phyloP scores from a whole-genome alignment of 1,140 invertebrate species.

The Drosophila teissieri region DNA sequence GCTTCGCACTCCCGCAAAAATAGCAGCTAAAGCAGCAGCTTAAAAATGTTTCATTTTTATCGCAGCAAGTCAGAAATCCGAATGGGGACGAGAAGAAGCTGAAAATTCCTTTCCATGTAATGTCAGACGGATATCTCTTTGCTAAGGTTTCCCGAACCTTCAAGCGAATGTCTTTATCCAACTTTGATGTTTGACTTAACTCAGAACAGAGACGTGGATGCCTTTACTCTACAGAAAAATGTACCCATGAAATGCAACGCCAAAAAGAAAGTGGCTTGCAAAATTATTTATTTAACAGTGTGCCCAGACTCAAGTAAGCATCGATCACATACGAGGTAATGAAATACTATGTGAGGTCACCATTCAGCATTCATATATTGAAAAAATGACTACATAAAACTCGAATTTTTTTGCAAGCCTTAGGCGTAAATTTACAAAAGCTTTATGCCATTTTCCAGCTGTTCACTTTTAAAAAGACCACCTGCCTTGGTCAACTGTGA shows the following conservation, averaged over 20 bases:
- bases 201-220: neutral
- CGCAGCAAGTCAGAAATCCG: conserved; percentile 15
- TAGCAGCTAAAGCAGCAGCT: conserved; percentile 20
- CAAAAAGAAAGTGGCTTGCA: too few species aligned
- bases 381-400: neutral
- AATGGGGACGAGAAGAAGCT: neutral
- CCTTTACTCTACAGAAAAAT: neutral
- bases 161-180: conserved; percentile 26
- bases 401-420: neutral
- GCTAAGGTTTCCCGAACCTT: conserved; percentile 12
- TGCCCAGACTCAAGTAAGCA: neutral
- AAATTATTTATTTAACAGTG: neutral
- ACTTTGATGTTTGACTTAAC: conserved; percentile 33
- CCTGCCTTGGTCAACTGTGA: conserved; percentile 22
- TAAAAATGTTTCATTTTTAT: conserved; percentile 56
- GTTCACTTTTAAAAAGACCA: conserved; percentile 15
- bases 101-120: conserved; percentile 30
- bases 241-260: neutral
- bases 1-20: conserved; percentile 40
- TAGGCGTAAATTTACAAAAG: neutral
- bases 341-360: too few species aligned
- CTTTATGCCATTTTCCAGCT: neutral
- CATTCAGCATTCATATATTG: neutral
- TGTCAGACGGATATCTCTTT: conserved; percentile 12
- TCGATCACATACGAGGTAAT: neutral